Base-by-base conservation (phyloP, 2,113 vertebrate species). In the Nycticryphes semicollaris region DNA sequence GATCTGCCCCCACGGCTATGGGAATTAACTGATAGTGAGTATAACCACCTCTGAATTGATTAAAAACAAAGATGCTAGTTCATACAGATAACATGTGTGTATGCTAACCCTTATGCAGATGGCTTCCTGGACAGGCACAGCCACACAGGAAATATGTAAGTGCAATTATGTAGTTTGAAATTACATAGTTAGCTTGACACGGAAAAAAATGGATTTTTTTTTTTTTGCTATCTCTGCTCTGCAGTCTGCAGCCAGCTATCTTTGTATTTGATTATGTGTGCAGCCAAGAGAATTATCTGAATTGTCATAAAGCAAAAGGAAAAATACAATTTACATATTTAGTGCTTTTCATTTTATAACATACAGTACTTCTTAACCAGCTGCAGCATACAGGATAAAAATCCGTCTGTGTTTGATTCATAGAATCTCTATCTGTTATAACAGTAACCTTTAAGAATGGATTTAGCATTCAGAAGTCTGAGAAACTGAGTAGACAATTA, bases 1-100 rank as follows among this genome's bases (percentile, higher is more conserved):
- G 98, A 99, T 96, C 98, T 99, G 92, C 99, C 99, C 84, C 98
- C 99, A n/a, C 98, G 99, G 98, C 99, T 99, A 98, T 99, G 99
- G 98, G 99, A 99, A 85, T 98, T 99, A 96, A 98, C 98, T 8
- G 99, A 99, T 96, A 99, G 99, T 99, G 94, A 98, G 99, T 99
- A 96, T 91, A 72, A 82, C 62, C 79, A 70, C 60, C 41, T 67
- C 59, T 8, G 7, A 28, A 84, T 12, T 1, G 1, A 80, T 30
- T 90, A 62, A 94, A 92, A 95, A 64, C 66, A 86, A 35, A 62
- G 53, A 27, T 14, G 7, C 74, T 41, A 1, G 33, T 66, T 80
- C 88, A 47, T 54, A 15, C 37, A 74, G 47, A 28, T 54, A 37
- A 39, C 24, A 53, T 24, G 14, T 50, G 72, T 78, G 63, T 43